Evolutionary conservation across 23 tunicate species (phyloP), one percentile per base, ranked within the genome.

Genomic region (Aplidium turbinatum): DNA sequence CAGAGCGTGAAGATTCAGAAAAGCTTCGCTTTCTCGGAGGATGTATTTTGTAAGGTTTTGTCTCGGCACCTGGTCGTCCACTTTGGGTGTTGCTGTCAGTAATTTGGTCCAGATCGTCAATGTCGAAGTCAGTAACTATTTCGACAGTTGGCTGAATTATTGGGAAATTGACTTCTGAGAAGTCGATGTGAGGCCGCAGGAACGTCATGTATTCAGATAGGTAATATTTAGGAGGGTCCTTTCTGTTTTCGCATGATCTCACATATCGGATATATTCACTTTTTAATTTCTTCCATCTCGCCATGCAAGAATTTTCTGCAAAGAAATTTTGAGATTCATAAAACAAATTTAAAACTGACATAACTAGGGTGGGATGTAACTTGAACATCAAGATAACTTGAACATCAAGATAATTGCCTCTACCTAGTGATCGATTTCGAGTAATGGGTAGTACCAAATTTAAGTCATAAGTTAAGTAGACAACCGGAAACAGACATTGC

Each of bases 161-260:
- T 16, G 11, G 50, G 50, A 42, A 42, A 42, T 9, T 42, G 16
- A 42, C 50, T 42, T 42, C 16, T 42, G 50, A 16, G 11, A 9
- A 9, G 13, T 42, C 16, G 13, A 42, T 11, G 31, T 27, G 31
- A 27, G 69, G 69, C 4, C 28, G 25, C 7, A 62, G 35, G 40
- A 62, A 62, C 69, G 28, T 9, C 69, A 62, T 62, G 69, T 62
- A 38, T 27, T 62, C 40, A 4, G 69, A 35, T 16, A 62, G 69
- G 38, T 62, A 62, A 27, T 62, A 62, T 27, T 31, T 62, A 5
- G 31, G 40, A 13, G 24, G 9, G 40, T 62, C 4, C 9, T 21
- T 7, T 35, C 40, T 62, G 7, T 7, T 27, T 35, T 23, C 28
- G 21, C 39, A 27, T 62, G 16, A 21, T 19, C 38, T 23, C 7